phyloP scores from a whole-genome alignment of 1,140 invertebrate species.

The Diorhabda sublineata region DNA sequence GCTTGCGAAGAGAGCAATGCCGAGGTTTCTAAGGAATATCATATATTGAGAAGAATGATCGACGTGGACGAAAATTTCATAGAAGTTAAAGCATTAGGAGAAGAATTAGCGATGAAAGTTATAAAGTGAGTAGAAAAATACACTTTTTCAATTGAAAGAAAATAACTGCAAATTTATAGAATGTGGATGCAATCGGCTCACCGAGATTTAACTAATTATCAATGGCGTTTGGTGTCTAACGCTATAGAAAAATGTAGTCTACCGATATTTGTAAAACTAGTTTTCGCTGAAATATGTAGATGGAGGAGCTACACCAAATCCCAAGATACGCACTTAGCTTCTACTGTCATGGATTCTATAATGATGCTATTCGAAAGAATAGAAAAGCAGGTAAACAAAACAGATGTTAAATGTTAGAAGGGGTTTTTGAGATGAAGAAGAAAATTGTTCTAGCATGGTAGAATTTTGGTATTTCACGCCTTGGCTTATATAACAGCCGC shows the following conservation, averaged over 20 bases:
- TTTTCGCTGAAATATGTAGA: conserved; percentile 92
- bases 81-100: conserved; percentile 86
- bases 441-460: conserved; percentile 65
- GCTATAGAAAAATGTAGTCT: conserved; percentile 90
- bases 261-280: conserved; percentile 95
- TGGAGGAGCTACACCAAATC: conserved; percentile 96
- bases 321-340: conserved; percentile 85
- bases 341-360: conserved; percentile 95
- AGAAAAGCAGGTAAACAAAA: conserved; percentile 70
- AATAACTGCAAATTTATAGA: conserved; percentile 45
- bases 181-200: conserved; percentile 92
- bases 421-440: background rate
- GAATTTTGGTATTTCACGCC: conserved; percentile 88
- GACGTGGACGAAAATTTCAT: conserved; percentile 88
- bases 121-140: conserved; percentile 60
- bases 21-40: conserved; percentile 80
- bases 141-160: background rate
- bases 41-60: conserved; percentile 83
- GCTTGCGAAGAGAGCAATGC: conserved; percentile 83
- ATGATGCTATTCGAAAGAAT: conserved; percentile 95
- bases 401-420: background rate
- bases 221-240: conserved; percentile 92
- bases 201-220: conserved; percentile 84
- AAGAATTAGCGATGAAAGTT: conserved; percentile 90
- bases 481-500: conserved; percentile 92